Base-by-base conservation (phyloP, 1,140 invertebrate species). In the Anagrus nilaparvatae region DNA sequence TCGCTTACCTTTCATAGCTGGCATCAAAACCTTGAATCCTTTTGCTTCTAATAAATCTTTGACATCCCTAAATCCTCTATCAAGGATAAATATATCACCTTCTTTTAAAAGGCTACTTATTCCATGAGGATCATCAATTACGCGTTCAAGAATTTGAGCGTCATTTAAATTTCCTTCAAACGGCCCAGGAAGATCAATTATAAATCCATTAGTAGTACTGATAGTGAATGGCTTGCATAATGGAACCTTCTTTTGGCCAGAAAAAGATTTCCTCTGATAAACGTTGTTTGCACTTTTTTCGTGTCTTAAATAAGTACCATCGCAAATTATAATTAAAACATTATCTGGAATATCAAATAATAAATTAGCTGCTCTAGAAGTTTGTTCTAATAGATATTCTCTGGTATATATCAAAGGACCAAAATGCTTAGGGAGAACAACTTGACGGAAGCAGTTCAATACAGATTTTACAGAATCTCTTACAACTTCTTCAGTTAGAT, bases 21-120 rank as follows among this genome's bases (percentile, higher is more conserved):
- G 58, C 56, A 58, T 60, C 21, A 51, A 27, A 13, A 53, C 46
- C 40, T 41, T 34, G 24, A 48, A 14, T 47, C 35, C 48, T 28
- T 10, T 41, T 10, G n/a, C 14, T 34, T 51, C 16, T 27, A 48
- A 36, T 37, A 24, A 27, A 33, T 20, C 8, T 28, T 34, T 30
- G 24, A 39, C 38, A 39, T 55, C 46, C 32, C 50, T 36, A 43
- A 58, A 60, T 14, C 55, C 53, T 14, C 56, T 42, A 37, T 60
- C 55, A 21, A 57, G 46, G 36, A 57, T 28, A 34, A 52, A 52
- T 34, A 49, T 43, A 32, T 58, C 52, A 21, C 43, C 39, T 38
- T 33, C 17, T 40, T 43, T 16, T 14, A 54, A 14, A n/a, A 50
- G 16, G 18, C 14, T 37, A 13, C 39, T 34, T 12, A 54, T 16